Percentiles rank a stretch among this genome's conserved stretches.
These are phyloP conservation scores for Mechanitis mazaeus DNA, from an alignment of 2,888 invertebrate genomes.

Conservation along the genomic window DNA sequence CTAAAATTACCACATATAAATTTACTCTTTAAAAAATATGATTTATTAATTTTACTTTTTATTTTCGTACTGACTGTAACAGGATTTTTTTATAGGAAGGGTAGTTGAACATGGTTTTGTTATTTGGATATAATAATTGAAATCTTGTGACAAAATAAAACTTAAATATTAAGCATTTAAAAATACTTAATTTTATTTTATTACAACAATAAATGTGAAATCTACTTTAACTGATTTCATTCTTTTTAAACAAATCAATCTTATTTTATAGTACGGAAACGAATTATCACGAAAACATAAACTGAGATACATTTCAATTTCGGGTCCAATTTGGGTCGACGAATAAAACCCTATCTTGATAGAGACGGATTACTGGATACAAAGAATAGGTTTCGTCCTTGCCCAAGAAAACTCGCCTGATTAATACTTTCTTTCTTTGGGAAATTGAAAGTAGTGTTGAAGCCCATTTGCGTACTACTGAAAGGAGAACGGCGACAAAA, in stretches of 20 bases:
- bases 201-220: neutral
- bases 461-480: slow-evolving; percentile 16
- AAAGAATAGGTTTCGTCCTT: slow-evolving; percentile 45
- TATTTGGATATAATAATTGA: no score
- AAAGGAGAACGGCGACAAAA: slow-evolving; percentile 9
- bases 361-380: slow-evolving; percentile 59
- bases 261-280: slow-evolving; percentile 26
- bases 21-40: no score
- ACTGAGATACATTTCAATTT: slow-evolving; percentile 25
- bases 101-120: no score
- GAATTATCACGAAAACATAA: slow-evolving; percentile 31
- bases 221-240: slow-evolving; percentile 11
- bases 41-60: no score
- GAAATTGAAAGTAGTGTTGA: slow-evolving; percentile 26
- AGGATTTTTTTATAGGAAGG: no score
- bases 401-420: slow-evolving; percentile 47
- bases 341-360: slow-evolving; percentile 63
- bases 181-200: neutral
- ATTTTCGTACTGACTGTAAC: no score
- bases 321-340: slow-evolving; percentile 37
- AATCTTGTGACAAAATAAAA: no score
- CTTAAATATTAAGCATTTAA: no score
- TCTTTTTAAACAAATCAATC: slow-evolving; percentile 23
- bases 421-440: slow-evolving; percentile 46
- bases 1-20: no score